phyloP scores from a whole-genome alignment of 2,888 invertebrate genomes.

The Phengaris alcon region DNA sequence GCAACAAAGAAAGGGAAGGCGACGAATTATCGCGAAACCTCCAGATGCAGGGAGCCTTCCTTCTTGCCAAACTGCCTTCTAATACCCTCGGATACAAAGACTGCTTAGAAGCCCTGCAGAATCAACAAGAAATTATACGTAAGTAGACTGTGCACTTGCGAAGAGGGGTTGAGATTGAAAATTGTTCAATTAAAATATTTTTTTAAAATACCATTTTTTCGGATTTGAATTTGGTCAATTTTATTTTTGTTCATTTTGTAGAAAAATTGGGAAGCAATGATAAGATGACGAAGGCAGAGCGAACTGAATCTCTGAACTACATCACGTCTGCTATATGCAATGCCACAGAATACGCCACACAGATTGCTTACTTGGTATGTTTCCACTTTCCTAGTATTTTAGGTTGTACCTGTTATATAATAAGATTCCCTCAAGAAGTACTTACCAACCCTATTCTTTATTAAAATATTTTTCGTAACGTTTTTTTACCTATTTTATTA shows the following conservation, averaged over 20 bases:
- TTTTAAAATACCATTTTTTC: too few relatives aligned
- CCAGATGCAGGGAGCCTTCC: slow-evolving; percentile 44
- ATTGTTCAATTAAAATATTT: too few relatives aligned
- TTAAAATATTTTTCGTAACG: too few relatives aligned
- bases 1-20: slow-evolving; percentile 31
- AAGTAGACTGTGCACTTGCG: slow-evolving; percentile 34
- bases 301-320: slow-evolving; percentile 49
- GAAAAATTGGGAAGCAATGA: slow-evolving; percentile 55
- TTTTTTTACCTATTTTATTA: slow-evolving; percentile 23
- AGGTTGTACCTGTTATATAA: too few relatives aligned
- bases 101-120: slow-evolving; percentile 48
- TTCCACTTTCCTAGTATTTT: too few relatives aligned
- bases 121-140: slow-evolving; percentile 56
- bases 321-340: slow-evolving; percentile 52
- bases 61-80: slow-evolving; percentile 42
- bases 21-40: slow-evolving; percentile 44
- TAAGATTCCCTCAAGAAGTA: too few relatives aligned
- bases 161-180: too few relatives aligned
- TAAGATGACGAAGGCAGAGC: slow-evolving; percentile 51
- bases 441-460: too few relatives aligned
- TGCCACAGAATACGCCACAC: slow-evolving; percentile 54
- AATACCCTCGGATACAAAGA: slow-evolving; percentile 47
- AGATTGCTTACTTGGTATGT: slow-evolving; percentile 60
- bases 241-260: slow-evolving; percentile 37
- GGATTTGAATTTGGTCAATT: neutral